A percentile compares a stretch with the other conserved stretches of the same genome.
Conservation (phyloP, 92 coral and sea anemone species). For the Epizoanthus stellaris region DNA sequence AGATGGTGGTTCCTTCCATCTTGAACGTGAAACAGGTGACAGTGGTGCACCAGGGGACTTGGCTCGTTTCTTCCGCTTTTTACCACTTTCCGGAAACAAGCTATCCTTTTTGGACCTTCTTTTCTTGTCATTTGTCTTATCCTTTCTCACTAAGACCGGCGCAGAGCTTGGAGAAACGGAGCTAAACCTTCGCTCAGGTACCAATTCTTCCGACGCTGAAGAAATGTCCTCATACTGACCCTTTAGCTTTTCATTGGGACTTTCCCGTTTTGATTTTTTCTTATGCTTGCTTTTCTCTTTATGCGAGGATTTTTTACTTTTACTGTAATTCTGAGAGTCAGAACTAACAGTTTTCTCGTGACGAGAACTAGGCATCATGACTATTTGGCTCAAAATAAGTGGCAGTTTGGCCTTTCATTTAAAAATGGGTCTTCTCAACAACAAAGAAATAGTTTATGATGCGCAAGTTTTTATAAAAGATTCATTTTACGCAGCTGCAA, state of each 20-base stretch:
- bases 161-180: constrained; percentile 89
- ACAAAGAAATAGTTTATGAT: constrained; percentile 62
- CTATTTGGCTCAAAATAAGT: constrained; percentile 67
- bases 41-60: constrained; percentile 65
- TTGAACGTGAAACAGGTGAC: constrained; percentile 90
- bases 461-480: constrained; percentile 66
- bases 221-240: constrained; percentile 99
- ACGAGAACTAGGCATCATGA: constrained; percentile 98
- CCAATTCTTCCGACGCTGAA: constrained; percentile 92
- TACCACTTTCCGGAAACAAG: constrained; percentile 65
- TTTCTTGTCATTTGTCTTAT: constrained; percentile 81
- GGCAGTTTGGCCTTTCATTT: constrained; percentile 73
- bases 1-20: constrained; percentile 81
- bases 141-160: constrained; percentile 80
- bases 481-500: constrained; percentile 62
- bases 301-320: constrained; percentile 98
- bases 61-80: constrained; percentile 82
- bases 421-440: constrained; percentile 70
- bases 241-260: constrained; percentile 89
- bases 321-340: constrained; percentile 95
- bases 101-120: constrained; percentile 83
- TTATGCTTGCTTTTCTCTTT: constrained; percentile 91
- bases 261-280: constrained; percentile 84
- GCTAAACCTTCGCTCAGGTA: constrained; percentile 85
- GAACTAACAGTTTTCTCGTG: constrained; percentile 91